These are phyloP conservation scores for Torymus aiolomorphi DNA, from an alignment of 2,888 invertebrate genomes.

Conservation along the genomic window DNA sequence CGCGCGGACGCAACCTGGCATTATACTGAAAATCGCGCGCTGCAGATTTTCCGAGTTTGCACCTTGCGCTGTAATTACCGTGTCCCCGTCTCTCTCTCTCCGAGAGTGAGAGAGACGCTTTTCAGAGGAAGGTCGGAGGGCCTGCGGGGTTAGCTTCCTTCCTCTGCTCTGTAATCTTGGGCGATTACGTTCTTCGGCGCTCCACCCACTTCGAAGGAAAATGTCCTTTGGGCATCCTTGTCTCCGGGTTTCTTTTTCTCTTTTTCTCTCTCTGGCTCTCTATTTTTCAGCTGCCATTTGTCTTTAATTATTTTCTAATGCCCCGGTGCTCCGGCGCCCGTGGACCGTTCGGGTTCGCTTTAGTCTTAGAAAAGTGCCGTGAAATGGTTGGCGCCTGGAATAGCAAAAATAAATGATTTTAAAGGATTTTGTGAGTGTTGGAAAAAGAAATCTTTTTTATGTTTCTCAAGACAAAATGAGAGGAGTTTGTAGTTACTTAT, in stretches of 20 bases:
- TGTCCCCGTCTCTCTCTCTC: constrained; percentile 36
- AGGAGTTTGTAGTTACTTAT: too few relatives aligned
- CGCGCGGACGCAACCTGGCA: constrained; percentile 60
- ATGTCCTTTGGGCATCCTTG: constrained; percentile 46
- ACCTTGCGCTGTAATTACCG: constrained; percentile 71
- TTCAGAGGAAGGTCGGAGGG: constrained; percentile 29
- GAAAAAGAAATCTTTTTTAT: neutral
- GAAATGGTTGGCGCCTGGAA: neutral
- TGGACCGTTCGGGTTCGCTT: neutral
- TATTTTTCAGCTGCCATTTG: constrained; percentile 44
- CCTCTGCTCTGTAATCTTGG: constrained; percentile 67
- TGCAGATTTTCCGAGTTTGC: constrained; percentile 70
- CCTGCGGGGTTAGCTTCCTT: constrained; percentile 48
- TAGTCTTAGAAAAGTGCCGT: neutral
- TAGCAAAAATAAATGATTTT: constrained; percentile 13
- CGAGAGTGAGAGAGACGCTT: constrained; percentile 50
- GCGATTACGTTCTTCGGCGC: constrained; percentile 64
- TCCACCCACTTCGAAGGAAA: constrained; percentile 37
- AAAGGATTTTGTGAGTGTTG: too few relatives aligned
- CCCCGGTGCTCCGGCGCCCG: neutral
- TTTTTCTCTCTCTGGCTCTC: neutral
- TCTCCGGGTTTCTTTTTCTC: too few relatives aligned
- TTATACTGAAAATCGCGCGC: constrained; percentile 61
- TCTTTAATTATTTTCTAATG: constrained; percentile 46
- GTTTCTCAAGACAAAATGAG: too few relatives aligned